These are phyloP conservation scores for Sebastes vulpes DNA, from an alignment of 2,797 vertebrate genomes.

Conservation along the genomic window DNA sequence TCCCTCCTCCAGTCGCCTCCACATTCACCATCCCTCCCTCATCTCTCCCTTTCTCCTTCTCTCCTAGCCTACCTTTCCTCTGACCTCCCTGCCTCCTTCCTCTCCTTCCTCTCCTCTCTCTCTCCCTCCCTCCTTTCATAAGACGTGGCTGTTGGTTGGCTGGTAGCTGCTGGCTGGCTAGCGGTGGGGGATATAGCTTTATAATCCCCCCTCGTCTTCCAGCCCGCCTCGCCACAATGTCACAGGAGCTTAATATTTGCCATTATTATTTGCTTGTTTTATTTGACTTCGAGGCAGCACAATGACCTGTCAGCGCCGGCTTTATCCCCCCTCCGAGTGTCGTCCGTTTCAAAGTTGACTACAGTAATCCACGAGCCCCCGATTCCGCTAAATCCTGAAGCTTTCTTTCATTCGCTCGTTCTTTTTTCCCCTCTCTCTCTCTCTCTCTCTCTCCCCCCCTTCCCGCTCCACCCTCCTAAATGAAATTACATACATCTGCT, in stretches of 20 bases:
- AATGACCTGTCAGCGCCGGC: constrained; percentile 85
- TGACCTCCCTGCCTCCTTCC: constrained; percentile 43
- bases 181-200: constrained; percentile 79
- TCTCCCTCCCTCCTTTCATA: constrained; percentile 49
- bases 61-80: constrained; percentile 33
- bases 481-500: constrained; percentile 92
- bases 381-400: constrained; percentile 87
- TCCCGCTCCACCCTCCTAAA: constrained; percentile 73
- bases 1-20: neutral
- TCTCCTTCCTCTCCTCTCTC: constrained; percentile 2
- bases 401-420: constrained; percentile 78
- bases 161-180: constrained; percentile 70
- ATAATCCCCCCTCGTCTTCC: constrained; percentile 85
- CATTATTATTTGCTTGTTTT: constrained; percentile 90
- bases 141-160: constrained; percentile 64
- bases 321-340: constrained; percentile 85
- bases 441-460: neutral
- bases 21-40: neutral
- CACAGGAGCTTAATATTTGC: constrained; percentile 90
- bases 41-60: neutral
- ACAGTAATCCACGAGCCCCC: constrained; percentile 88
- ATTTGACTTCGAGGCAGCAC: constrained; percentile 86
- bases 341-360: constrained; percentile 87
- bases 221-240: constrained; percentile 85
- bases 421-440: neutral